Evolutionary conservation across 2,797 vertebrate species (phyloP).

Genomic region (Setipinna tenuifilis): DNA sequence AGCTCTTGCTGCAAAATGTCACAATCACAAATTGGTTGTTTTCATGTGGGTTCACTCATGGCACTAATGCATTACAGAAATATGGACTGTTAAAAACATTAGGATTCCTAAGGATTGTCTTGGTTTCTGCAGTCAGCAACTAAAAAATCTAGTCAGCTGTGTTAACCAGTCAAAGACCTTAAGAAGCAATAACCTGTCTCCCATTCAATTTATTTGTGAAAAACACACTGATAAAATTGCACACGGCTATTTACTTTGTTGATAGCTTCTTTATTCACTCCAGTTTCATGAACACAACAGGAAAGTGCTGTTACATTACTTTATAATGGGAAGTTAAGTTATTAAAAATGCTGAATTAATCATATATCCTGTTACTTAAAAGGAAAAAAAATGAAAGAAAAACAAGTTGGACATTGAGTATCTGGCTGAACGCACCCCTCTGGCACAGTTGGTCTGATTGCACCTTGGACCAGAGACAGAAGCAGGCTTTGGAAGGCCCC

Average conservation of each 20-base stretch:
- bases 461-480: not conserved
- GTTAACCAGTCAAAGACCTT: not conserved
- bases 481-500: not conserved
- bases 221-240: no score
- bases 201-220: no score
- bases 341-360: constrained; percentile 2
- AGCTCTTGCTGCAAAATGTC: not conserved
- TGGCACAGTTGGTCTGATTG: not conserved
- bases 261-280: not conserved
- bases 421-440: not conserved
- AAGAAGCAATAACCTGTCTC: not conserved
- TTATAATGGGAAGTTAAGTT: not conserved
- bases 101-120: not conserved
- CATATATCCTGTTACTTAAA: not conserved
- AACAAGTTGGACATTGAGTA: not conserved
- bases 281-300: not conserved
- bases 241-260: not conserved
- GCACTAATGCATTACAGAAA: no score
- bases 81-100: no score
- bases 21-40: not conserved
- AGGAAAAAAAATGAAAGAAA: not conserved
- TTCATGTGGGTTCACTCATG: not conserved
- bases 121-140: not conserved
- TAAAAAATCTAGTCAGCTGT: not conserved
- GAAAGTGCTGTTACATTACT: not conserved